Evolutionary conservation across 2,797 vertebrate species (phyloP).

Genomic region (Gallinago stenura): DNA sequence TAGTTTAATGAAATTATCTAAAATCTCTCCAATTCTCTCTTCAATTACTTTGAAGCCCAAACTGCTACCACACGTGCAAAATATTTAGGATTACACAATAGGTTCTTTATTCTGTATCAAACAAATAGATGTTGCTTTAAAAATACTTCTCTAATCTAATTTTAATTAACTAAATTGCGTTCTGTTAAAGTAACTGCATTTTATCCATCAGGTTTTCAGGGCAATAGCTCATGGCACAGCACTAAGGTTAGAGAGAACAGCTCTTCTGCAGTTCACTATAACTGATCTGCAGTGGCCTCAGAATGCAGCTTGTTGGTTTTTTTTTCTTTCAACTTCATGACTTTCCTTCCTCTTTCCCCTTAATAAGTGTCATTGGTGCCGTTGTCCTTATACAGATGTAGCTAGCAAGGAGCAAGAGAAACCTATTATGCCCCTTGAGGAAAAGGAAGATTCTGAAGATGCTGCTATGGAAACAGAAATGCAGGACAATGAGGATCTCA

Average conservation of each 20-base stretch:
- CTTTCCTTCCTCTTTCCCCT: background rate
- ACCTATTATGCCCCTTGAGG: conserved; percentile 71
- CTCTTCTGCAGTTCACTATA: background rate
- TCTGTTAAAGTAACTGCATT: background rate
- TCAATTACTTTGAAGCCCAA: background rate
- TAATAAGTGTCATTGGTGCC: background rate
- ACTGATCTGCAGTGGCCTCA: background rate
- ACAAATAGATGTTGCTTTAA: background rate
- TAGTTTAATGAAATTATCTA: background rate
- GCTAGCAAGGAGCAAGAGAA: conserved; percentile 92
- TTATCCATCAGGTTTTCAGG: background rate
- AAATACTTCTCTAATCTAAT: background rate
- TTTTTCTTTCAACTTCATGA: background rate
- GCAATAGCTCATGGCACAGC: background rate
- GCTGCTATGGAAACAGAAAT: conserved; percentile 84
- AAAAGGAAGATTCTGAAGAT: conserved; percentile 77
- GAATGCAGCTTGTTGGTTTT: background rate
- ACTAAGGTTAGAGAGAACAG: background rate
- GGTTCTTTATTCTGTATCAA: background rate
- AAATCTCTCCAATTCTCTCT: background rate
- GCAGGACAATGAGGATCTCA: conserved; percentile 81
- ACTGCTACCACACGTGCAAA: background rate
- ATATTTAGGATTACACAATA: background rate
- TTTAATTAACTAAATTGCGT: background rate
- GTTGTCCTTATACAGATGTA: conserved; percentile 81